These are phyloP conservation scores for Amblyopsis hoosieri DNA, from an alignment of 2,797 vertebrate species.

Conservation along the genomic window DNA sequence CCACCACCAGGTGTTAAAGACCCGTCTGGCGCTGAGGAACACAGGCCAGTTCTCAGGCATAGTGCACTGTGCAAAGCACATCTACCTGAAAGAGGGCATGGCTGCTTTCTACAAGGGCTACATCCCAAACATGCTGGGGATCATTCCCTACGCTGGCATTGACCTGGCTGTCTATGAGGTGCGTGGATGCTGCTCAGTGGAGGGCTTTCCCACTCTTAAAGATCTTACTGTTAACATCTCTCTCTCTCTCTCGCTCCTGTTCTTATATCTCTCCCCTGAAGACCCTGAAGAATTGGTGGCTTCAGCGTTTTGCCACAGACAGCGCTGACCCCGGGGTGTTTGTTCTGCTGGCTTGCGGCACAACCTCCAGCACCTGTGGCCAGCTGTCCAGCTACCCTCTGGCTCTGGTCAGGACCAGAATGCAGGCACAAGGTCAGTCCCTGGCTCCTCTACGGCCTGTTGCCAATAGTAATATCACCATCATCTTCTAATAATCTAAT, in stretches of 20 bases:
- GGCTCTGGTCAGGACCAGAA: constrained; percentile 94
- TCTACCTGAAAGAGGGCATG: constrained; percentile 85
- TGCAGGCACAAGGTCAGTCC: constrained; percentile 93
- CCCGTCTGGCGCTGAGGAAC: constrained; percentile 88
- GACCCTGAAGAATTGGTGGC: constrained; percentile 94
- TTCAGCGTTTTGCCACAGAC: constrained; percentile 89
- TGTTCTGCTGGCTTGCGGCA: constrained; percentile 93
- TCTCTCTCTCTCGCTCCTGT: not conserved
- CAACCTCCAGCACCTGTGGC: constrained; percentile 94
- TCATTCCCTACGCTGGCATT: constrained; percentile 96
- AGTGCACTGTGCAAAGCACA: constrained; percentile 86
- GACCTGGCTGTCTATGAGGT: constrained; percentile 97
- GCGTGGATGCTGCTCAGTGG: constrained; percentile 17
- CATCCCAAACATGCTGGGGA: constrained; percentile 94
- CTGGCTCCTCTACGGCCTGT: not conserved
- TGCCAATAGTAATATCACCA: too few species aligned
- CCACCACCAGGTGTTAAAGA: constrained; percentile 90
- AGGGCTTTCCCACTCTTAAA: not conserved
- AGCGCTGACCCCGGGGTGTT: constrained; percentile 92
- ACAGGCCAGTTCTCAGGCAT: constrained; percentile 92
- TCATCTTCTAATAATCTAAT: too few species aligned
- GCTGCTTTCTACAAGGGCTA: constrained; percentile 96
- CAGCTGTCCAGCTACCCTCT: constrained; percentile 94
- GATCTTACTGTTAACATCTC: not conserved
- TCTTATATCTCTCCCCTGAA: constrained; percentile 40